phyloP scores from a whole-genome alignment of 2,888 invertebrate species.

The Melinopterus prodromus region DNA sequence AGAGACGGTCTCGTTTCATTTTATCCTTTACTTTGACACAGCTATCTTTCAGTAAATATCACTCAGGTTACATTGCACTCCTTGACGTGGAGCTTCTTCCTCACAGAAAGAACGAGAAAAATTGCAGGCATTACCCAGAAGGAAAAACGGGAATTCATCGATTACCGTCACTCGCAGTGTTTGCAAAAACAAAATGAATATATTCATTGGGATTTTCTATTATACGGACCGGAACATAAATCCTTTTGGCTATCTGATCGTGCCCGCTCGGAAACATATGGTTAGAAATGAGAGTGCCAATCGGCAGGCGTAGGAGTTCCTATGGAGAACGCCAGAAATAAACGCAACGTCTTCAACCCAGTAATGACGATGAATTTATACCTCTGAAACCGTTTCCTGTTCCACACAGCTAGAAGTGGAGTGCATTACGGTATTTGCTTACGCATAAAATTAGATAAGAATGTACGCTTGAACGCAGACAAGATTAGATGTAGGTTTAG shows the following conservation, averaged over 20 bases:
- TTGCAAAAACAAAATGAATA: neutral
- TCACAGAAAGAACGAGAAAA: neutral
- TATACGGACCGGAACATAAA: constrained; percentile 12
- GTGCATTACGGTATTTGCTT: constrained; percentile 34
- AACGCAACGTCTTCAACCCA: constrained; percentile 22
- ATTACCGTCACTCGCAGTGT: neutral
- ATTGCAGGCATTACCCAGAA: neutral
- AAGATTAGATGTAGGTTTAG: neutral
- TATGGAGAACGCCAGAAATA: constrained; percentile 9
- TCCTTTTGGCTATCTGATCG: constrained; percentile 20
- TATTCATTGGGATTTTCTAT: constrained; percentile 18
- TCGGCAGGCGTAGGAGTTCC: constrained; percentile 15
- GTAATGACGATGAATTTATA: constrained; percentile 21
- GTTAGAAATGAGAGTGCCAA: constrained; percentile 24
- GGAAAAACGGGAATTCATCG: neutral
- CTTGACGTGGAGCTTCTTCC: neutral
- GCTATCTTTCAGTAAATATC: neutral
- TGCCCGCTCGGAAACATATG: constrained; percentile 13
- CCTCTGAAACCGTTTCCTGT: neutral
- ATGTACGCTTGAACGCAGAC: neutral
- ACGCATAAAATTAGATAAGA: constrained; percentile 21
- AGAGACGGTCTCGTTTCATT: neutral
- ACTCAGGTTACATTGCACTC: neutral
- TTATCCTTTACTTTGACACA: neutral
- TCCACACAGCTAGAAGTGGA: constrained; percentile 28